phyloP scores from a whole-genome alignment of 2,113 vertebrate genomes.

The Campylomormyrus numenius region DNA sequence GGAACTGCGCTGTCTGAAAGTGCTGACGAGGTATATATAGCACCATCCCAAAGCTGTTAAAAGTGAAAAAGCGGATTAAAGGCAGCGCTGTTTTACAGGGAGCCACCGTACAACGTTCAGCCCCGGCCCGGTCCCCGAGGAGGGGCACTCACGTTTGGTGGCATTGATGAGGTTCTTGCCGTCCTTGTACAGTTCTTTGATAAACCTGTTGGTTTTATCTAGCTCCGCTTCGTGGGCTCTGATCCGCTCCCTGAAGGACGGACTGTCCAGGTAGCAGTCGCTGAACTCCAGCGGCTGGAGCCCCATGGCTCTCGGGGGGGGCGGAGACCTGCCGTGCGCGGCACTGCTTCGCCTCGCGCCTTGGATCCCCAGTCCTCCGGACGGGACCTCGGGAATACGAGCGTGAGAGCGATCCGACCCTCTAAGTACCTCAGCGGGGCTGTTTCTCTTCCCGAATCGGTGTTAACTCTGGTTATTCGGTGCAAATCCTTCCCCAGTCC shows the following conservation, averaged over 20 bases:
- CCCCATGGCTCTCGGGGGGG: slow-evolving; percentile 67
- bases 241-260: slow-evolving; percentile 82
- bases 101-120: neutral
- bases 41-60: neutral
- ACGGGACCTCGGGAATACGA: neutral
- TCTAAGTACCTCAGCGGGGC: neutral
- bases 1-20: neutral
- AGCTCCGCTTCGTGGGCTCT: slow-evolving; percentile 87
- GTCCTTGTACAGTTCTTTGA: slow-evolving; percentile 95
- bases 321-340: neutral
- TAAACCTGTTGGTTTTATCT: slow-evolving; percentile 93
- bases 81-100: neutral
- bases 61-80: neutral
- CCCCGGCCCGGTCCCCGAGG: neutral
- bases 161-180: slow-evolving; percentile 93
- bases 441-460: neutral
- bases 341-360: neutral
- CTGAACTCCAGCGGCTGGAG: slow-evolving; percentile 94
- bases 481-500: neutral
- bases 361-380: neutral
- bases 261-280: slow-evolving; percentile 94
- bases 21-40: neutral
- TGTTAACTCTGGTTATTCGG: neutral
- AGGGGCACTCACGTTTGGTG: slow-evolving; percentile 77
- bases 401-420: neutral